Evolutionary conservation across 2,888 invertebrate genomes (phyloP).

Genomic region (Gymnosoma rotundatum): DNA sequence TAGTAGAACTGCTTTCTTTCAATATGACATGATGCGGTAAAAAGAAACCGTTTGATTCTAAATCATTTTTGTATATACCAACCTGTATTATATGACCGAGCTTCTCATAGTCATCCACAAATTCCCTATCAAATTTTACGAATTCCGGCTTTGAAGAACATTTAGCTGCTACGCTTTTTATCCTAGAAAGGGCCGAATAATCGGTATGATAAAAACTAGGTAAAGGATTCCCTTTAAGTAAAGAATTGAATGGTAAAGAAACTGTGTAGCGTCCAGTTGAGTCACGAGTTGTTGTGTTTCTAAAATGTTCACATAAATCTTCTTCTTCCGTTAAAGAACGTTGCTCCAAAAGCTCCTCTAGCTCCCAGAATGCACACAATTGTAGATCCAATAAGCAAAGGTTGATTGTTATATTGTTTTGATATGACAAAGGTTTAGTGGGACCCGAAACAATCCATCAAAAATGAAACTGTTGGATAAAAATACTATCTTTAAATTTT

Average conservation of each 20-base stretch:
- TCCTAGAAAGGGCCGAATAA: slow-evolving; percentile 40
- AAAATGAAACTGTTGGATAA: slow-evolving; percentile 46
- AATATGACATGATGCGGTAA: slow-evolving; percentile 53
- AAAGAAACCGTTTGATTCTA: slow-evolving; percentile 40
- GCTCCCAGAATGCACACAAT: slow-evolving; percentile 44
- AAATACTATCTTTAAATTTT: slow-evolving; percentile 29
- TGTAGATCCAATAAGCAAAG: slow-evolving; percentile 39
- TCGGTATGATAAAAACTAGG: slow-evolving; percentile 37
- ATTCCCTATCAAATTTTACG: slow-evolving; percentile 19
- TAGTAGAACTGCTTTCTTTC: slow-evolving; percentile 47
- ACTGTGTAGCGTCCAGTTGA: slow-evolving; percentile 48
- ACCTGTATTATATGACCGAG: slow-evolving; percentile 34
- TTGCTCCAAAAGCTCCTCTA: slow-evolving; percentile 32
- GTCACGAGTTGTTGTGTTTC: slow-evolving; percentile 32
- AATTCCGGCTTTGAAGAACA: background rate
- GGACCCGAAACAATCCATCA: slow-evolving; percentile 51
- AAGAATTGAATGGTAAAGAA: slow-evolving; percentile 41
- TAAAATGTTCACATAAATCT: slow-evolving; percentile 48
- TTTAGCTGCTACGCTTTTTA: slow-evolving; percentile 43
- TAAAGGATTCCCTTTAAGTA: background rate
- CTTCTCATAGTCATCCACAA: slow-evolving; percentile 30
- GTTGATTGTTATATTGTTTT: slow-evolving; percentile 19
- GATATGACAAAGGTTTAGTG: background rate
- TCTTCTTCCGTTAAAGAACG: slow-evolving; percentile 21
- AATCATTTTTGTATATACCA: slow-evolving; percentile 7